These are phyloP conservation scores for Metellina segmentata DNA, from an alignment of 2,888 invertebrate genomes.

Conservation along the genomic window DNA sequence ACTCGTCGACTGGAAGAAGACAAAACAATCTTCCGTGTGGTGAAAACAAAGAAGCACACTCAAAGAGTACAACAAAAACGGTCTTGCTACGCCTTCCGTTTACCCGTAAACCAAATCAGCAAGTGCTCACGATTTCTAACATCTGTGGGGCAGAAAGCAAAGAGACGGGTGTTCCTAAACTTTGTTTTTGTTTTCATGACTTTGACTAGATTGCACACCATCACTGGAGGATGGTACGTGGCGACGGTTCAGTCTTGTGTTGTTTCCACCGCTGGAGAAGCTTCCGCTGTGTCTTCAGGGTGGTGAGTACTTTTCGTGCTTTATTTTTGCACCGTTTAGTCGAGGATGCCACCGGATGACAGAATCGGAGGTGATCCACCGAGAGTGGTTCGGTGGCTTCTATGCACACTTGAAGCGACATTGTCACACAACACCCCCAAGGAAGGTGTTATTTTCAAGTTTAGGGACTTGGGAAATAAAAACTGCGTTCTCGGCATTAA, in stretches of 20 bases:
- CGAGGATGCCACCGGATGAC: too few relatives aligned
- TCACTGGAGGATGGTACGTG: not conserved
- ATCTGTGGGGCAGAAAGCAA: slow-evolving; percentile 47
- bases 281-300: not conserved
- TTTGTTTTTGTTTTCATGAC: slow-evolving; percentile 53
- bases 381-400: too few relatives aligned
- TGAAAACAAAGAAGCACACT: not conserved
- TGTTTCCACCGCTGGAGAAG: not conserved
- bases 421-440: too few relatives aligned
- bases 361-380: too few relatives aligned
- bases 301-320: too few relatives aligned
- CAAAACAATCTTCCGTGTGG: not conserved
- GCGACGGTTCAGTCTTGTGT: not conserved
- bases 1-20: not conserved
- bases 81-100: not conserved
- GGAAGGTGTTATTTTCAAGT: too few relatives aligned
- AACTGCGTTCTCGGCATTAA: too few relatives aligned
- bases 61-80: not conserved
- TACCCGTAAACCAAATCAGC: slow-evolving; percentile 8
- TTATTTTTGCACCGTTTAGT: too few relatives aligned
- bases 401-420: too few relatives aligned
- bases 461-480: too few relatives aligned
- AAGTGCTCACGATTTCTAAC: slow-evolving; percentile 8
- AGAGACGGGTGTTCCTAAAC: slow-evolving; percentile 57
- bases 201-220: slow-evolving; percentile 69